phyloP scores from a whole-genome alignment of 2,888 invertebrate genomes.

The Tuberolachnus salignus region DNA sequence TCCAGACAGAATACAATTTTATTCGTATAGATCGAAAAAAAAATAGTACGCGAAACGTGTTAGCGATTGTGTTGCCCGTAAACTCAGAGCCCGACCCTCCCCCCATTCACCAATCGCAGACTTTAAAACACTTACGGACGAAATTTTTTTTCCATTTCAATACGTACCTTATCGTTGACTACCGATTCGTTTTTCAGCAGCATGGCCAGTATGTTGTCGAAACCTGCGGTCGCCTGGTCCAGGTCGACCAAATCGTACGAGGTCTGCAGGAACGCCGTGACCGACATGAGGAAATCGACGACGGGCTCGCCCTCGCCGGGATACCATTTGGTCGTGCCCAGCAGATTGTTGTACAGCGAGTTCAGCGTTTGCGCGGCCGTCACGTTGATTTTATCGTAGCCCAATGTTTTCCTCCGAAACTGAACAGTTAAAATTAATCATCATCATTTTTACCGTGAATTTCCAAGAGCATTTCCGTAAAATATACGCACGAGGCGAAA shows the following conservation, averaged over 20 bases:
- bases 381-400: conserved; percentile 69
- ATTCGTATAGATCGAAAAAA: no score
- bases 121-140: no score
- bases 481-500: no score
- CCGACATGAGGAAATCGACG: conserved; percentile 67
- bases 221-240: conserved; percentile 66
- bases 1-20: no score
- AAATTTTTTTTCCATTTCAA: no score
- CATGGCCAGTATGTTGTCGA: conserved; percentile 71
- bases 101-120: no score
- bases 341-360: conserved; percentile 64
- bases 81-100: no score
- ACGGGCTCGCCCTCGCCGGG: conserved; percentile 74
- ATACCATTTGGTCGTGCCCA: conserved; percentile 64
- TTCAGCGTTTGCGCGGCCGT: conserved; percentile 66
- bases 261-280: conserved; percentile 67
- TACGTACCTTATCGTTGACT: conserved; percentile 74
- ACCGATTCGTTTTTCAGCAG: conserved; percentile 73
- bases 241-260: conserved; percentile 64
- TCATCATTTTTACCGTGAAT: no score
- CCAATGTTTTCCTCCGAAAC: conserved; percentile 68
- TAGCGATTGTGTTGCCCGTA: no score
- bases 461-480: no score
- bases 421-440: conserved; percentile 60
- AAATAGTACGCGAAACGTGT: no score